Evolutionary conservation across 2,888 invertebrate genomes (phyloP), one percentile per base, ranked within the genome.

Genomic region (Psococerastis gibbosa): DNA sequence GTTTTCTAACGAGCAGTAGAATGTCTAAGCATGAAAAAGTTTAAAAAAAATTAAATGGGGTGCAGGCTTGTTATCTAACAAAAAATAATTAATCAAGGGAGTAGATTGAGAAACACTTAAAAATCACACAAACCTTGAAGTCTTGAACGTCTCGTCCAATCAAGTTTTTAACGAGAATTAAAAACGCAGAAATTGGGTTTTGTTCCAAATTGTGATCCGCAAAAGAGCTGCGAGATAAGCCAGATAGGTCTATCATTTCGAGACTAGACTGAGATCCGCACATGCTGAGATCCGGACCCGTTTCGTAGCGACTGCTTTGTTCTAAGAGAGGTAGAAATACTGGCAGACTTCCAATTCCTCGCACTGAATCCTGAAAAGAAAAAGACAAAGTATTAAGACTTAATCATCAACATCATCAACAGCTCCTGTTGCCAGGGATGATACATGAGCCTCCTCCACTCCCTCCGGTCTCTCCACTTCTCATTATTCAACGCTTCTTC

Each of bases 321-420:
- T 73, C 70, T 32, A 74, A 56, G 32, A 74, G 62, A 1, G 73
- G 73, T 51, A 71, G 62, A 44, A 73, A 59, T 15, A 69, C 66
- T 51, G 66, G 68, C n/a, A 73, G 60, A 1, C 73, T 72, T 9
- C 73, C 73, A 41, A 74, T 64, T 49, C 69, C 69, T 55, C 71
- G 71, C 35, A 74, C 64, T 1, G 64, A 63, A 48, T 68, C 65
- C 58, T 67, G 54, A n/a, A 54, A 49, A 27, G 11, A 41, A 4
- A 34, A 35, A 43, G 32, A 47, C 16, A 35, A 42, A 41, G 3
- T 38, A 20, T 11, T 13, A 35, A 33, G 20, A 41, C 20, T 27
- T 9, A 27, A 11, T n/a, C n/a, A n/a, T n/a, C n/a, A n/a, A n/a
- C 27, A 9, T 31, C 32, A 22, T 42, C 22, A 46, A 17, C 13